Evolutionary conservation across 2,888 invertebrate species (phyloP), one percentile per base, ranked within the genome.

Genomic region (Pheosia tremula): DNA sequence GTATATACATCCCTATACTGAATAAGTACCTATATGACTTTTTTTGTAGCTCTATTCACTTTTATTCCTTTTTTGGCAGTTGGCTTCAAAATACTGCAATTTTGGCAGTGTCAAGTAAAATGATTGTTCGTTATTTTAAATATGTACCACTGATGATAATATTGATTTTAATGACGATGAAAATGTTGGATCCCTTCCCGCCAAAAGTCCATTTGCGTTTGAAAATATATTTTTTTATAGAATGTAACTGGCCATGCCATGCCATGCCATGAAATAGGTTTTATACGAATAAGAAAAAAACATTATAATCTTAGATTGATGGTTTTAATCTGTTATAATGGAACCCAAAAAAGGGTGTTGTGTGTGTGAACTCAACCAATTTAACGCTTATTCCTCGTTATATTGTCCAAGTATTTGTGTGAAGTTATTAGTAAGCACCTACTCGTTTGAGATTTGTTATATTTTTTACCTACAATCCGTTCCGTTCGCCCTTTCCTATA

Each of bases 301-400:
- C 24, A 24, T 24, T 24, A 2, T 24, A 24, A 8, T 41, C 41
- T 41, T 6, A 7, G 41, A 9, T 43, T 43, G 9, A 47, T n/a
- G 54, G 11, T 56, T 64, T 72, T 66, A 53, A 50, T 58, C 59
- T 57, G 52, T 56, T 57, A 36, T 54, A 50, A 63, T 56, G 72
- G 80, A 78, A 75, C 82, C 78, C 83, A 71, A 78, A 81, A 75
- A 67, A 67, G 57, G 69, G 60, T 75, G 67, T 77, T 73, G 76
- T 73, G 77, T 70, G 75, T 82, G 79, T 85, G 78, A 81, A 80
- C 80, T 74, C 67, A 78, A 81, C 75, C 77, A 83, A 86, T 85
- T 84, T 82, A 79, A 86, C 81, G 83, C 82, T 82, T 77, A 80
- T 78, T 77, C 79, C 78, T 81, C 80, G 81, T 84, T 82, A 81